A percentile compares a stretch with the other conserved stretches of the same genome.
Evolutionary conservation across 2,888 invertebrate species (phyloP).

Genomic region (Lepidonotus clava): DNA sequence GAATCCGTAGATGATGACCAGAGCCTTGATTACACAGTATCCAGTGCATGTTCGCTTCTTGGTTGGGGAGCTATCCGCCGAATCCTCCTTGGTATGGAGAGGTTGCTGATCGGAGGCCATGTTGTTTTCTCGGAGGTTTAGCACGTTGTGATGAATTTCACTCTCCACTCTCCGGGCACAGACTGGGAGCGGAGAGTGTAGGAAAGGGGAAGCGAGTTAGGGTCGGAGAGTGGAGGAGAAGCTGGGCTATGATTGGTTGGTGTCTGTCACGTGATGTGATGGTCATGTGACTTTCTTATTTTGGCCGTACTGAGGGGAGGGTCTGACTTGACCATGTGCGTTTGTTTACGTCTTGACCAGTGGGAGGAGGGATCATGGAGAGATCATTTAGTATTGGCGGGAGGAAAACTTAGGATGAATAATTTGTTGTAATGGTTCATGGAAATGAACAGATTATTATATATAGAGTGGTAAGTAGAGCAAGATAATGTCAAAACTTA

Average conservation of each 20-base stretch:
- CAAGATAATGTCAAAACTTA: too few relatives aligned
- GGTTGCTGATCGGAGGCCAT: slow-evolving; percentile 35
- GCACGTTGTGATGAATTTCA: background rate
- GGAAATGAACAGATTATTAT: too few relatives aligned
- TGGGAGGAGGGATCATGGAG: too few relatives aligned
- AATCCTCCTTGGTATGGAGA: slow-evolving; percentile 50
- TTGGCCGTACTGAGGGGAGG: background rate
- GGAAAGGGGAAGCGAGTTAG: too few relatives aligned
- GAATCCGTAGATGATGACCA: slow-evolving; percentile 55
- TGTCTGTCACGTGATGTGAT: background rate
- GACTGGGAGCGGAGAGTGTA: too few relatives aligned
- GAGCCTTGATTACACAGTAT: slow-evolving; percentile 48
- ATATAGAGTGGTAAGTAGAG: too few relatives aligned
- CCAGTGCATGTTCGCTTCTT: slow-evolving; percentile 55
- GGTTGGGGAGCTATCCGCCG: slow-evolving; percentile 19
- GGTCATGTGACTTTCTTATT: slow-evolving; percentile 30
- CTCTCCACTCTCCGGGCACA: background rate
- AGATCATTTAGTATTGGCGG: too few relatives aligned
- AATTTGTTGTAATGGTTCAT: too few relatives aligned
- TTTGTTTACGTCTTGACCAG: slow-evolving; percentile 30
- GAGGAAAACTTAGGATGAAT: too few relatives aligned
- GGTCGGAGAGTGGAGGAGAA: too few relatives aligned
- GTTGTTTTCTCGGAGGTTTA: slow-evolving; percentile 21
- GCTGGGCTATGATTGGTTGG: background rate
- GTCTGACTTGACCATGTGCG: background rate